These are phyloP conservation scores for Platyscapa corneri DNA, from an alignment of 1,140 invertebrate genomes.

Conservation along the genomic window DNA sequence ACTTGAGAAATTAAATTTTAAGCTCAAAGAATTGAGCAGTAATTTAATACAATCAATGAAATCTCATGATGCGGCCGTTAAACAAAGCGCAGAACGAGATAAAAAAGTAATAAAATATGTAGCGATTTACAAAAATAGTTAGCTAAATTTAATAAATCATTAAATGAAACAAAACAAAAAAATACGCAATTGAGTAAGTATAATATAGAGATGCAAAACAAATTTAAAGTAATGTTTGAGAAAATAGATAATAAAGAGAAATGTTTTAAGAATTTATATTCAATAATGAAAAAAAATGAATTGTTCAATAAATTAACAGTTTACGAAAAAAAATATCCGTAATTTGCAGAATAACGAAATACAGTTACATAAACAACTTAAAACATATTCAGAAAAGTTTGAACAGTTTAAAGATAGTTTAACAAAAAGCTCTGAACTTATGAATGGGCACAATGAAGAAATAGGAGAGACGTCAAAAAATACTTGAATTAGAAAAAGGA, in stretches of 20 bases:
- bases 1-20: too few relatives aligned
- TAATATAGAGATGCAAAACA: conserved; percentile 89
- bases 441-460: conserved; percentile 89
- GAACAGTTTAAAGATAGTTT: conserved; percentile 92
- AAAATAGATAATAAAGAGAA: conserved; percentile 90
- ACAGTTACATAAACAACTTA: conserved; percentile 82
- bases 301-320: conserved; percentile 78
- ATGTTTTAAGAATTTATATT: conserved; percentile 88
- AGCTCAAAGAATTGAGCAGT: too few relatives aligned
- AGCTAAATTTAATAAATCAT: conserved; percentile 86
- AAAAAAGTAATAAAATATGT: conserved; percentile 88
- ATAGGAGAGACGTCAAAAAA: conserved; percentile 93
- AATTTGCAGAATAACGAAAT: conserved; percentile 82
- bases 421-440: conserved; percentile 89
- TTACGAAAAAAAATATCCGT: conserved; percentile 79
- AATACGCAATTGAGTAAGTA: conserved; percentile 90
- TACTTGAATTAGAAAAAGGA: conserved; percentile 90
- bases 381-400: conserved; percentile 91
- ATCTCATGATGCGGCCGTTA: too few relatives aligned
- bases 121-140: conserved; percentile 92
- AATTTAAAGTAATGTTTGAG: conserved; percentile 86
- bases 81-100: too few relatives aligned
- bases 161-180: conserved; percentile 91
- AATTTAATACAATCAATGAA: too few relatives aligned
- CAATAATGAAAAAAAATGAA: conserved; percentile 81